Evolutionary conservation across 2,113 vertebrate genomes (phyloP).

Genomic region (Fukomys damarensis): DNA sequence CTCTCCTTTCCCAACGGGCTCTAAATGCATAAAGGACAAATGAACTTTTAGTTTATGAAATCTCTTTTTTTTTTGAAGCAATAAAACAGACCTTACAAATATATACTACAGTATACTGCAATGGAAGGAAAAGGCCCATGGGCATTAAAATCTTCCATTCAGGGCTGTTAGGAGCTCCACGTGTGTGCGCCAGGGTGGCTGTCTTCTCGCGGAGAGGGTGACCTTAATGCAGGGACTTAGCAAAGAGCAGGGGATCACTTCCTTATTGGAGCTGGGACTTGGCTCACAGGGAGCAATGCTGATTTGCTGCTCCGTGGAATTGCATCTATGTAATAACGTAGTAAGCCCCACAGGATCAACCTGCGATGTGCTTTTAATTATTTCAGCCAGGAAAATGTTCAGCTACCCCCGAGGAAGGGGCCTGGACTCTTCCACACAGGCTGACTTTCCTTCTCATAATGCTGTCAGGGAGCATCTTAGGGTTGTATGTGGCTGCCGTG

Average conservation of each 20-base stretch:
- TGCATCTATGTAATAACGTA: rapidly evolving
- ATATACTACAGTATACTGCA: rapidly evolving
- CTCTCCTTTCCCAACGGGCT: background rate
- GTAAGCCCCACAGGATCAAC: background rate
- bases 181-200: background rate
- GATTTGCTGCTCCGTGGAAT: background rate
- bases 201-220: background rate
- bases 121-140: background rate
- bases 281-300: background rate
- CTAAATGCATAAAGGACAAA: background rate
- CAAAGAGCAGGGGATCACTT: background rate
- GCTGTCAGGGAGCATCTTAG: rapidly evolving
- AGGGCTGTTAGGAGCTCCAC: rapidly evolving
- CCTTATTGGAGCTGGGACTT: background rate
- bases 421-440: background rate
- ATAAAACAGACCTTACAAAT: background rate
- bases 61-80: background rate
- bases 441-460: background rate
- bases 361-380: no score
- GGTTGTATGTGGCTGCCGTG: no score
- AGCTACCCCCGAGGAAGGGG: background rate
- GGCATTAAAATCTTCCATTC: background rate
- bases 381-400: background rate
- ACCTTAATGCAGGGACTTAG: background rate
- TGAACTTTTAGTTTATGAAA: background rate